Base-by-base conservation (phyloP, 2,888 invertebrate species). In the Pristionchus japonicus region DNA sequence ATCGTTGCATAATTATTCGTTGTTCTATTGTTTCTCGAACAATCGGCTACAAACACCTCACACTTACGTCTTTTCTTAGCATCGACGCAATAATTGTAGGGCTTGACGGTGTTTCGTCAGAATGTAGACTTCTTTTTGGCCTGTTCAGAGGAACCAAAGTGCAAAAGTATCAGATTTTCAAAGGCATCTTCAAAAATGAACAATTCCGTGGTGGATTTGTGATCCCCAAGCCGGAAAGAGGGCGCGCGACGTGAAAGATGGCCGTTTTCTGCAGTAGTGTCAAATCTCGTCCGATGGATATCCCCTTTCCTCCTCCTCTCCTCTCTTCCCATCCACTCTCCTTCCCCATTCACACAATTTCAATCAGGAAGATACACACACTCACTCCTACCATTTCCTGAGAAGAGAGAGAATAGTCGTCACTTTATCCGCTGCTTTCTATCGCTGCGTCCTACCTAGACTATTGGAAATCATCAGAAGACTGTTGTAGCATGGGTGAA, bases 301-400 rank as follows among this genome's bases (percentile, higher is more conserved):
- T 70, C 70, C 77, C 15, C 77, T 77, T 77, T 77, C 67, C 13
- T 13, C 15, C 31, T 31, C 67, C 23, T 17, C 31, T 34, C 13
- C 31, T 34, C 23, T 4, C 47, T 77, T 13, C 43, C 43, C 20
- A 13, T 43, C 27, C 40, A 23, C 70, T 74, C n/a, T 20, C 34
- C 70, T 37, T 20, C 7, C n/a, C 37, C 40, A 70, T 70, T 70
- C 70, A 70, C 70, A 70, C 70, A 70, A 70, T 70, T 70, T 70
- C 70, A 70, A 70, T 70, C 70, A 70, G 70, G 70, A 70, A 70
- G 70, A 70, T 37, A 70, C 70, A 70, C 70, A 67, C 64, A 31
- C 64, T 70, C 70, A 70, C 70, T 70, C 70, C 23, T 40, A 70
- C 70, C 70, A 70, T 70, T 70, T 70, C 70, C 70, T 70, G 70